Conservation (phyloP, 2,888 invertebrate genomes). For the Steinernema scapterisci region DNA sequence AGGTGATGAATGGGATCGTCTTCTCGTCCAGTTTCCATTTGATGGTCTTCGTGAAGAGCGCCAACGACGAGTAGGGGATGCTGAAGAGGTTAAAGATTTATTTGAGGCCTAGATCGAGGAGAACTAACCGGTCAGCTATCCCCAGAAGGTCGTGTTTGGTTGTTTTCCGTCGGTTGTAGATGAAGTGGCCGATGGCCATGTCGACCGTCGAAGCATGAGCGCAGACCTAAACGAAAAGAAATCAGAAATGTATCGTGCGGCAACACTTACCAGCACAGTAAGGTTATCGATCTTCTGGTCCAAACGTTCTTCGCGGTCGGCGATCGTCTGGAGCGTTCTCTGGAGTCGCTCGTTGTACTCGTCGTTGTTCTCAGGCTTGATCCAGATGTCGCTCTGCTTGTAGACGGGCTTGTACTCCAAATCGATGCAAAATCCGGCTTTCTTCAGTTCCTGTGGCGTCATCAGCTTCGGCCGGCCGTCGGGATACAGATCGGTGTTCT, state of each 20-base stretch:
- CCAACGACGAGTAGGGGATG: slow-evolving; percentile 5
- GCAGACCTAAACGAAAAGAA: slow-evolving; percentile 39
- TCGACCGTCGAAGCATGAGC: slow-evolving; percentile 62
- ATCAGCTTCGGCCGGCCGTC: slow-evolving; percentile 35
- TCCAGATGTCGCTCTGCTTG: neutral
- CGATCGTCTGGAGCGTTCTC: slow-evolving; percentile 41
- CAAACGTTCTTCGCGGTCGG: slow-evolving; percentile 33
- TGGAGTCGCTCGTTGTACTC: slow-evolving; percentile 49
- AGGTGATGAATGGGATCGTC: slow-evolving; percentile 6
- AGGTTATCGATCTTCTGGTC: slow-evolving; percentile 15
- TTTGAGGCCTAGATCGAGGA: no score
- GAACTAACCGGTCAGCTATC: slow-evolving; percentile 36
- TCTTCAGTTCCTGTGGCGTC: slow-evolving; percentile 9
- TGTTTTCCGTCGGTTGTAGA: slow-evolving; percentile 42
- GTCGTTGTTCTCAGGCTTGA: slow-evolving; percentile 38
- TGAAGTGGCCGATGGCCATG: slow-evolving; percentile 52
- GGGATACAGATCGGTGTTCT: slow-evolving; percentile 50
- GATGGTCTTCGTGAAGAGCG: neutral
- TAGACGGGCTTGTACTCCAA: slow-evolving; percentile 32
- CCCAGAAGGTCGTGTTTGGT: slow-evolving; percentile 42
- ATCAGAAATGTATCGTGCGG: neutral
- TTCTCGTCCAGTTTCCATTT: neutral
- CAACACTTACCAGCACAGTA: slow-evolving; percentile 38
- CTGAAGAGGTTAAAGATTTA: no score
- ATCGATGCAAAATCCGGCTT: slow-evolving; percentile 37